These are phyloP conservation scores for Drosophila mulleri DNA, from an alignment of 2,888 invertebrate species.

Conservation along the genomic window DNA sequence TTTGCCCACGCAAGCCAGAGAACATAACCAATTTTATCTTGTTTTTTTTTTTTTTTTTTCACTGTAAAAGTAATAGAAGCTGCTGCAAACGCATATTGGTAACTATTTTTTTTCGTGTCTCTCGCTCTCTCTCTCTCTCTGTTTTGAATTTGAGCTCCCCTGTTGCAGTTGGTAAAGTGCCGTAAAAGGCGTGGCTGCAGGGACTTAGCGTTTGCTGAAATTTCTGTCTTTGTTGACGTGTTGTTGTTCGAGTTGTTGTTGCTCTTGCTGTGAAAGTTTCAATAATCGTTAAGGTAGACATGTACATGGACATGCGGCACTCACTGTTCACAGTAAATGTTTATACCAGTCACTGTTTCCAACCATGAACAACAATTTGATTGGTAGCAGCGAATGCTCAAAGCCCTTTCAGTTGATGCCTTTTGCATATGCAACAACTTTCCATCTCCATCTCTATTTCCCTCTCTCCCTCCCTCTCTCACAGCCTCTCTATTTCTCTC, in stretches of 20 bases:
- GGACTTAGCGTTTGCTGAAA: constrained; percentile 35
- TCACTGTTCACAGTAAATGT: constrained; percentile 20
- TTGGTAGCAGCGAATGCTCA: constrained; percentile 37
- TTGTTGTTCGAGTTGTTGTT: neutral
- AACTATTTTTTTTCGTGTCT: constrained; percentile 24
- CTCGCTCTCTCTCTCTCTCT: neutral
- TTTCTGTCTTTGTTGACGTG: constrained; percentile 38
- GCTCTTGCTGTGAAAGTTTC: constrained; percentile 33
- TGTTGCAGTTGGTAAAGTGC: constrained; percentile 20
- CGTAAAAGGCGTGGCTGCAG: constrained; percentile 6
- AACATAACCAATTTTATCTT: constrained; percentile 14
- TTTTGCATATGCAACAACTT: constrained; percentile 54
- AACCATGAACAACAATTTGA: constrained; percentile 33
- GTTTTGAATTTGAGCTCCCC: neutral
- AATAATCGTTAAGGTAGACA: constrained; percentile 45
- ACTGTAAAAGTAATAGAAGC: constrained; percentile 42
- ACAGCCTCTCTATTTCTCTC: no score
- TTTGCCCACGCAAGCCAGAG: constrained; percentile 3
- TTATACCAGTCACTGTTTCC: constrained; percentile 3
- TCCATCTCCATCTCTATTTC: neutral
- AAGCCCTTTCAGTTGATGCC: constrained; percentile 35
- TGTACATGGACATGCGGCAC: constrained; percentile 8
- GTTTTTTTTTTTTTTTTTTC: constrained; percentile 11
- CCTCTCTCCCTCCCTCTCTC: neutral
- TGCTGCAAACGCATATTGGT: constrained; percentile 43